Conservation (phyloP, 2,113 vertebrate species). For the Cryptomyrus ogoouensis region DNA sequence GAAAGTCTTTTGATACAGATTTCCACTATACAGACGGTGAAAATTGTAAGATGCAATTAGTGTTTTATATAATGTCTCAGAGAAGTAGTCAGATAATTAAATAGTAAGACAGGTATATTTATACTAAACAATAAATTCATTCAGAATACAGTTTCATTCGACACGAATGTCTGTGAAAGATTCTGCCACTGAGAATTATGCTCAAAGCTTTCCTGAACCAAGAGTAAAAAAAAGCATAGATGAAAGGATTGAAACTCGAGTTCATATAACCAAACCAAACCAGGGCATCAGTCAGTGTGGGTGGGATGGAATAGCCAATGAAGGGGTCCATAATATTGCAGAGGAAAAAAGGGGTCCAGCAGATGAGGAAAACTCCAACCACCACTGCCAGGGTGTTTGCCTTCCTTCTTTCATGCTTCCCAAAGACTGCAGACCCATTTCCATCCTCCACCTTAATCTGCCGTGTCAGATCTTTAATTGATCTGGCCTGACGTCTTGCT, state of each 20-base stretch:
- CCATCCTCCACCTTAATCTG: too few species aligned
- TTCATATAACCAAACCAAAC: conserved; percentile 75
- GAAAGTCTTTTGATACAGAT: neutral
- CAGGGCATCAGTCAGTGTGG: neutral
- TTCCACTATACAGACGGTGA: too few species aligned
- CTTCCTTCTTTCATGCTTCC: too few species aligned
- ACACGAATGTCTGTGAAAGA: conserved; percentile 62
- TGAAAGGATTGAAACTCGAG: conserved; percentile 69
- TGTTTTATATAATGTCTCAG: neutral
- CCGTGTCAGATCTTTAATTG: too few species aligned
- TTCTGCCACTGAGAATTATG: conserved; percentile 62
- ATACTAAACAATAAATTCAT: neutral
- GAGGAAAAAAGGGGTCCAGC: neutral
- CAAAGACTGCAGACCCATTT: too few species aligned
- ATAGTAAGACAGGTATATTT: neutral
- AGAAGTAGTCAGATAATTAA: neutral
- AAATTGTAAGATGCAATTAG: too few species aligned
- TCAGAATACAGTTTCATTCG: conserved; percentile 1
- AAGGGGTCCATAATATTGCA: neutral
- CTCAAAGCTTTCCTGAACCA: conserved; percentile 74
- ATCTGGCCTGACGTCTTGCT: too few species aligned
- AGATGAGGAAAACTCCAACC: too few species aligned
- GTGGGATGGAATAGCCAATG: neutral
- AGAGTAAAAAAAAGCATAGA: conserved; percentile 74
- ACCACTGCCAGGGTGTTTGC: too few species aligned